Base-by-base conservation (phyloP, 2,888 invertebrate genomes). In the Julus scanicus region DNA sequence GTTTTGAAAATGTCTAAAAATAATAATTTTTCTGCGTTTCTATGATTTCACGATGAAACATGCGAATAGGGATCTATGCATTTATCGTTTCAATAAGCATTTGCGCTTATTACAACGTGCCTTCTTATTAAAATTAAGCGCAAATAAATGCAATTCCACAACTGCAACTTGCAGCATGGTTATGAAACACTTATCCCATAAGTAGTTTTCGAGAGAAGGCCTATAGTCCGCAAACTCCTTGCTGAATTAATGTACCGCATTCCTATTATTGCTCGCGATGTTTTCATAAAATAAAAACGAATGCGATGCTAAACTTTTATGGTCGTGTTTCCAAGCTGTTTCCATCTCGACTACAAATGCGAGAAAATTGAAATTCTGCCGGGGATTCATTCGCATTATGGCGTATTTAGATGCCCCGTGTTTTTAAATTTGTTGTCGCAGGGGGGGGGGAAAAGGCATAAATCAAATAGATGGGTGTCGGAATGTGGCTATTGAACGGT, bases 281-380 rank as follows among this genome's bases (percentile, higher is more conserved):
- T 71, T 71, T 71, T 71, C 71, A 71, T 71, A 71, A 71, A 71
- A 71, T 71, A 71, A 71, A 71, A 71, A 71, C 71, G 71, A 71
- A 71, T 20, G 71, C 71, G 71, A 71, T 71, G 71, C 71, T 71
- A 71, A 71, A 71, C 71, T 71, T 71, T 71, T 71, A 71, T 71
- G 71, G 71, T 71, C 71, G 20, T 71, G 71, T 63, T 53, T 71
- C 29, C 71, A 71, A 71, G 71, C 71, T 71, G 71, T 71, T 71
- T 71, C 71, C 71, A 71, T 29, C 71, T 20, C 20, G 29, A 29
- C 71, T 20, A 71, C 29, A 29, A 71, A 71, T 71, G 71, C 71
- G 71, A 71, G 71, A 71, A 71, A 71, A 71, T 71, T 71, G 71
- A 71, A 71, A 71, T 71, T 71, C 71, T 71, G 71, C 1, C 71